Evolutionary conservation across 2,113 vertebrate genomes (phyloP).

Genomic region (Thermophis baileyi): DNA sequence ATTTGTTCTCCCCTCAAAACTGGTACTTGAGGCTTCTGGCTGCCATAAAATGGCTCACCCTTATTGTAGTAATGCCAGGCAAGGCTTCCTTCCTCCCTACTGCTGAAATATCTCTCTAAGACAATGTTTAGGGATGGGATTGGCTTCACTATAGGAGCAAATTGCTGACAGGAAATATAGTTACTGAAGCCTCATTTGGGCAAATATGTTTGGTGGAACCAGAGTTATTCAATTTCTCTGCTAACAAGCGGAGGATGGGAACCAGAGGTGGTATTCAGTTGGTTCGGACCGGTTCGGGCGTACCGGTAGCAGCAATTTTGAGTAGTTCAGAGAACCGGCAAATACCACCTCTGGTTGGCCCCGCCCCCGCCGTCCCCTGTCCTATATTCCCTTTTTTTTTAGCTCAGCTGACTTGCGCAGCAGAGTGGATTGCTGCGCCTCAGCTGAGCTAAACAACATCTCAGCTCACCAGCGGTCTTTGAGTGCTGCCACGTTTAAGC

Average conservation of each 20-base stretch:
- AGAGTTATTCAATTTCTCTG: constrained; percentile 48
- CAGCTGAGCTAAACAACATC: too few relatives aligned
- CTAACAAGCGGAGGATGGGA: constrained; percentile 49
- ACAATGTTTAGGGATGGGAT: background rate
- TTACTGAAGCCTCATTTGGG: constrained; percentile 50
- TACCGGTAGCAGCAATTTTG: too few relatives aligned
- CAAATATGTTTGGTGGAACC: constrained; percentile 35
- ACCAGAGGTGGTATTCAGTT: background rate
- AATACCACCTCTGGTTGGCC: too few relatives aligned
- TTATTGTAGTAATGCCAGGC: background rate
- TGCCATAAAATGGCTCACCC: background rate
- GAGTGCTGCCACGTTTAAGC: too few relatives aligned
- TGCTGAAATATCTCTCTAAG: constrained; percentile 5
- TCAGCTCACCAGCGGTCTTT: too few relatives aligned
- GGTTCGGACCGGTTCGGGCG: too few relatives aligned
- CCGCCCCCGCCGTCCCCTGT: too few relatives aligned
- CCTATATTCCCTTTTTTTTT: too few relatives aligned
- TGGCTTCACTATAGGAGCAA: constrained; percentile 30
- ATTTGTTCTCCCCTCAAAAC: background rate
- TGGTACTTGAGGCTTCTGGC: background rate
- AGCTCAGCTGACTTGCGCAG: too few relatives aligned
- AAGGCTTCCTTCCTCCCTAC: background rate
- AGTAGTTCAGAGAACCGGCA: too few relatives aligned
- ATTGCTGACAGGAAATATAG: constrained; percentile 58
- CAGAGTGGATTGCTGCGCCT: too few relatives aligned